phyloP scores from a whole-genome alignment of 2,797 vertebrate genomes.

The Gastrophryne carolinensis region DNA sequence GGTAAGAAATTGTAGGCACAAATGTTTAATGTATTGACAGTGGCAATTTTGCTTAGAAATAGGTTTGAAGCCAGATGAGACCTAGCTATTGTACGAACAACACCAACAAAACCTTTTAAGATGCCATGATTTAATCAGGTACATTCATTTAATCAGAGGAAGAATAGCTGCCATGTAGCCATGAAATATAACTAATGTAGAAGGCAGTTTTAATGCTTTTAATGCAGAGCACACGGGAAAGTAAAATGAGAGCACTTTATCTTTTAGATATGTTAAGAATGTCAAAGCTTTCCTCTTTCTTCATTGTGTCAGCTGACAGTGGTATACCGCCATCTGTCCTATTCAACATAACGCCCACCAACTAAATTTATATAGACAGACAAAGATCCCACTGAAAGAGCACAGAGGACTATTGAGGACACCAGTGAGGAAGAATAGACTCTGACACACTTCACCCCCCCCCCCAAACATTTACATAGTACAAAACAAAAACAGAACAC shows the following conservation, averaged over 20 bases:
- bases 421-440: background rate
- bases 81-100: background rate
- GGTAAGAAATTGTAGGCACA: constrained; percentile 11
- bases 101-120: background rate
- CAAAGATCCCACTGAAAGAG: background rate
- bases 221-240: background rate
- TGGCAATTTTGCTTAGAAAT: background rate
- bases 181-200: background rate
- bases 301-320: background rate
- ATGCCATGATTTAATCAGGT: background rate
- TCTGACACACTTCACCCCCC: background rate
- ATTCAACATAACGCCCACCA: background rate
- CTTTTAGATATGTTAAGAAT: background rate
- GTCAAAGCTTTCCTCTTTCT: background rate
- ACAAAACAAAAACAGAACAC: too few species aligned
- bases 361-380: background rate
- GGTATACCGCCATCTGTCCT: background rate
- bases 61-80: constrained; percentile 12
- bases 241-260: background rate
- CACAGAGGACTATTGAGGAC: background rate
- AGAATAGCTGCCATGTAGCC: background rate
- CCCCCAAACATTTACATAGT: background rate
- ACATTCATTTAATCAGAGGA: background rate
- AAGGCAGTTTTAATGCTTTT: background rate
- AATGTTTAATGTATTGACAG: background rate